Base-by-base conservation (phyloP, 2,888 invertebrate species). In the Mylabris sibirica region DNA sequence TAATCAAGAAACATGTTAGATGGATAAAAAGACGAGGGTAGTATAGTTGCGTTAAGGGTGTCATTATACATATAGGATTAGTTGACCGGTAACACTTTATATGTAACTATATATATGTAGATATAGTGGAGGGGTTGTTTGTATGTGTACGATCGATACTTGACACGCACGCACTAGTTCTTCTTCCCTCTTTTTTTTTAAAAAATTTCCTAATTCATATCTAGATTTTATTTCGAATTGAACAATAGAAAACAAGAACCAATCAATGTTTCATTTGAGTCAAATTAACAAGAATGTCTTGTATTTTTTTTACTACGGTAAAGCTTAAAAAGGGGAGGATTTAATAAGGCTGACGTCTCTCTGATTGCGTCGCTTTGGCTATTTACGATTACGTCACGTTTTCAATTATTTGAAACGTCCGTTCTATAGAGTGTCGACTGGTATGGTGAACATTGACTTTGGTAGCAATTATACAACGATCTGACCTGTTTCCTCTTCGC, bases 11-110 rank as follows among this genome's bases (percentile, higher is more conserved):
- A 41, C 11, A 17, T 44, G 60, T 26, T 24, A 17, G 35, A 38
- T 24, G 20, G 20, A 5, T 44, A n/a, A 9, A 20, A 1, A 22
- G 1, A 44, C 2, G 1, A 24, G 12, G n/a, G 57, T 30, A 24
- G 57, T 53, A n/a, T n/a, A 20, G 65, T 64, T 67, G 66, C 71
- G 65, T 68, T 65, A 63, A 38, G 63, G 67, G 63, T 65, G 67
- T 69, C 67, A 71, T 71, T 71, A 71, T 66, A 69, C 63, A n/a
- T n/a, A n/a, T n/a, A 61, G 65, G 63, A 72, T 72, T 72, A 72
- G 69, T 67, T 72, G 72, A 69, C 72, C 72, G 67, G 67, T 67
- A 67, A 65, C 70, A 70, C 67, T 67, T 67, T 34, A 24, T 61
- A 49, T n/a, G n/a, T 59, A 30, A 65, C 63, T 59, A 38, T 20